phyloP scores from a whole-genome alignment of 2,797 vertebrate species.

The Echeneis naucrates region DNA sequence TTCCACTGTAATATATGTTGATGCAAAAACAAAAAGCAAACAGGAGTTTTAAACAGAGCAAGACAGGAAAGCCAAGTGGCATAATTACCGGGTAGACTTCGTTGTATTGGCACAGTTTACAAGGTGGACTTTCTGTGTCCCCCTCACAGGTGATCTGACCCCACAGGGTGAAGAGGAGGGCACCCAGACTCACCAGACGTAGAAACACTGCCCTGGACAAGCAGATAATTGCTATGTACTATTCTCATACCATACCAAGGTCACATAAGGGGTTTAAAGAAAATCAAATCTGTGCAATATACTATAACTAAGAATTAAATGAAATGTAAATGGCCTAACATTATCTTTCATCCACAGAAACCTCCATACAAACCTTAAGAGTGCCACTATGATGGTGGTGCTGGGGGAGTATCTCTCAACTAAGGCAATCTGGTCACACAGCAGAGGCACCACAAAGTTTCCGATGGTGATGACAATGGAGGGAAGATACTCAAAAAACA shows the following conservation, averaged over 20 bases:
- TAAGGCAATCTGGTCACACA: conserved; percentile 85
- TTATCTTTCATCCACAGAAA: conserved; percentile 6
- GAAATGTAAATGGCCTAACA: conserved; percentile 2
- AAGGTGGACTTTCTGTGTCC: rapidly evolving
- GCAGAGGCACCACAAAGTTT: conserved; percentile 87
- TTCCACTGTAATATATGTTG: background rate
- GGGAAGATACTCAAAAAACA: conserved; percentile 87
- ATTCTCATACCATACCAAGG: background rate
- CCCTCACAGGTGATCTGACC: conserved; percentile 86
- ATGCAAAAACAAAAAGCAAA: conserved; percentile 25
- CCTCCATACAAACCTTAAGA: conserved; percentile 83
- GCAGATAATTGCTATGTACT: background rate
- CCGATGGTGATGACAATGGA: conserved; percentile 88
- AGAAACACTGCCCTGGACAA: conserved; percentile 86
- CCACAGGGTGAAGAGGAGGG: conserved; percentile 89
- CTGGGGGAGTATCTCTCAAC: conserved; percentile 86
- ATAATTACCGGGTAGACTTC: conserved; percentile 79
- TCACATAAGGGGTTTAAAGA: background rate
- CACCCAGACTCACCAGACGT: conserved; percentile 85
- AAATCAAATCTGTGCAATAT: background rate
- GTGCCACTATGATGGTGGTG: conserved; percentile 84
- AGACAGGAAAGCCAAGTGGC: background rate
- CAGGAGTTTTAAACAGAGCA: conserved; percentile 6
- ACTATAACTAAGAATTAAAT: background rate
- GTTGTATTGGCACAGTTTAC: conserved; percentile 84